Conservation (phyloP, 2,113 vertebrate genomes). For the western clawed frog (Xenopus tropicalis) region DNA sequence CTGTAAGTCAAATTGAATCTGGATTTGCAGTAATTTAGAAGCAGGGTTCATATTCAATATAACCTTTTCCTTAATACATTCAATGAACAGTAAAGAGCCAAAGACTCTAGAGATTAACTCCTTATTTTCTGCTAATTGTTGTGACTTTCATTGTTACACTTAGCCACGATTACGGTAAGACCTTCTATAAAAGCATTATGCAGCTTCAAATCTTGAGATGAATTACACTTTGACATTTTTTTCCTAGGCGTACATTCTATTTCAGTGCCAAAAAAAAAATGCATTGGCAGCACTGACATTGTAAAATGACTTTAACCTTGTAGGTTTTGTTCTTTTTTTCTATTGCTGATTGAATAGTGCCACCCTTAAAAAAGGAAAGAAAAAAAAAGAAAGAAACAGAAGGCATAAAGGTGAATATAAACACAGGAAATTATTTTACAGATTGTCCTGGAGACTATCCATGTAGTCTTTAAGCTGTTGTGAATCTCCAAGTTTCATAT, state of each 20-base stretch:
- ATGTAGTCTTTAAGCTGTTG: slow-evolving; percentile 91
- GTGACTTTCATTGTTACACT: background rate
- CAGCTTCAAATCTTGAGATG: background rate
- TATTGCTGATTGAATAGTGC: slow-evolving; percentile 67
- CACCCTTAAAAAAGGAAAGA: slow-evolving; percentile 48
- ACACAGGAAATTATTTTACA: slow-evolving; percentile 76
- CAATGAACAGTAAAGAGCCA: background rate
- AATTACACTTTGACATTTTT: slow-evolving; percentile 4
- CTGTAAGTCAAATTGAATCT: background rate
- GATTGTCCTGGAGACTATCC: slow-evolving; percentile 96
- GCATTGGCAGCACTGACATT: slow-evolving; percentile 7
- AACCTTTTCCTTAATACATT: background rate
- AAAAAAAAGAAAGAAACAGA: slow-evolving; percentile 58
- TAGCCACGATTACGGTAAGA: slow-evolving; percentile 4
- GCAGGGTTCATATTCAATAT: slow-evolving; percentile 7
- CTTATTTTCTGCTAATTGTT: background rate
- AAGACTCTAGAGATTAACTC: background rate
- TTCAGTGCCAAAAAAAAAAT: slow-evolving; percentile 18
- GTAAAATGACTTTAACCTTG: slow-evolving; percentile 42
- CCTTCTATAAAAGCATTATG: background rate
- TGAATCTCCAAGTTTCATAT: slow-evolving; percentile 86
- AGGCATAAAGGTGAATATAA: slow-evolving; percentile 83
- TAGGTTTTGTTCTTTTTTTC: slow-evolving; percentile 47
- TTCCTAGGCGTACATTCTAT: background rate
- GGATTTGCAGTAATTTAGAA: background rate